Evolutionary conservation across 2,113 vertebrate genomes (phyloP).

Genomic region (Orientallactaga bullata): DNA sequence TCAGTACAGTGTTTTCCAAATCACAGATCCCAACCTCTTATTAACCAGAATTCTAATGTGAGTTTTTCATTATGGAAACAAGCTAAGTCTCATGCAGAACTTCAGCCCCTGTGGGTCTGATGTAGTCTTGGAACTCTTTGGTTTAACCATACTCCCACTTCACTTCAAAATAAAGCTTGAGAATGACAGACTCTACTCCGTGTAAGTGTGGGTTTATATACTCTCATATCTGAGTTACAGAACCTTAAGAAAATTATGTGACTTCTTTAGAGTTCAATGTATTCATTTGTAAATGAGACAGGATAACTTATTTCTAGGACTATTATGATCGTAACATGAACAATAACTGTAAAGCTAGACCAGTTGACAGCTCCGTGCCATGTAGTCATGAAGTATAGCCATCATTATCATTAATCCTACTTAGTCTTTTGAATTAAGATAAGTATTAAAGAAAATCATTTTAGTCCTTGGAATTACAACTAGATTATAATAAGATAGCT

Average conservation of each 20-base stretch:
- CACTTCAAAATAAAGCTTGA: background rate
- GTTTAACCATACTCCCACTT: no score
- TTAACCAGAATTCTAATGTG: no score
- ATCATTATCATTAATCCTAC: background rate
- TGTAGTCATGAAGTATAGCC: background rate
- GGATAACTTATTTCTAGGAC: no score
- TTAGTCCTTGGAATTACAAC: slow-evolving; percentile 20
- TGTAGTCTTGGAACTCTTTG: no score
- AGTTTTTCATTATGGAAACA: background rate
- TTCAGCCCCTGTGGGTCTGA: background rate
- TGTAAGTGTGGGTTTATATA: background rate
- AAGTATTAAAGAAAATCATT: background rate
- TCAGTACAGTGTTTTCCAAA: background rate
- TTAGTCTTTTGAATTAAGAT: background rate
- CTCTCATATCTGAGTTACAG: background rate
- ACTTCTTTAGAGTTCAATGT: background rate
- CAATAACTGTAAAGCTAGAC: accelerated
- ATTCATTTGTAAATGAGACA: background rate
- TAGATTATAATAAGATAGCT: background rate
- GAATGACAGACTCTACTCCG: background rate
- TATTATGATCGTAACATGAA: accelerated
- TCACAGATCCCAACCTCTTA: accelerated
- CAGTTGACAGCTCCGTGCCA: background rate
- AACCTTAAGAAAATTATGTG: background rate
- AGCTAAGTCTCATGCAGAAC: background rate